These are phyloP conservation scores for Aphelinus certus DNA, from an alignment of 1,140 invertebrate species.

Conservation along the genomic window DNA sequence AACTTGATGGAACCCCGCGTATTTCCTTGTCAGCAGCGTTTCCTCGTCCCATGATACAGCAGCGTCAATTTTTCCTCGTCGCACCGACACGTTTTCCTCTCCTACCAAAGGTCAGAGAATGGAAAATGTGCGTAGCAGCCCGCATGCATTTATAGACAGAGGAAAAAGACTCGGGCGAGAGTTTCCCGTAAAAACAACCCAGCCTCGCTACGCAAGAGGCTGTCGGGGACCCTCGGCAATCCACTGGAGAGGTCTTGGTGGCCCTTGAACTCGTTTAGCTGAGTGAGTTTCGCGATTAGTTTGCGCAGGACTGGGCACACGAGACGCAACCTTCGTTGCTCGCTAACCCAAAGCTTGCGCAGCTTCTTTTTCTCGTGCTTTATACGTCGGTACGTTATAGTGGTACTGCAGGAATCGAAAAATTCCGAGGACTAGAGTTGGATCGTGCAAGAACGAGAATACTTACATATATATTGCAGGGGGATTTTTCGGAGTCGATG, in stretches of 20 bases:
- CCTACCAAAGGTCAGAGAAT: neutral
- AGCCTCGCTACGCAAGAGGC: constrained; percentile 12
- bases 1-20: constrained; percentile 1
- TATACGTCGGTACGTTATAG: no score
- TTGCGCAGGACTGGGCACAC: neutral
- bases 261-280: constrained; percentile 40
- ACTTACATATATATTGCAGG: no score
- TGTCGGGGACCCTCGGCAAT: constrained; percentile 49
- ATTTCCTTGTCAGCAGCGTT: neutral
- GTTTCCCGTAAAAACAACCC: constrained; percentile 38
- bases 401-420: no score
- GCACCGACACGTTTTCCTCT: constrained; percentile 36
- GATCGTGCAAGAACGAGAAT: no score
- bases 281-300: constrained; percentile 2
- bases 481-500: no score
- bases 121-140: no score
- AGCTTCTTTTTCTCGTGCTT: neutral
- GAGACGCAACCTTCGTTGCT: neutral
- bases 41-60: constrained; percentile 5
- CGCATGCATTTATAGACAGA: no score
- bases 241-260: neutral
- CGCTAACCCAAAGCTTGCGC: neutral
- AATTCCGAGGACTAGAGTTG: no score
- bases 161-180: constrained; percentile 26
- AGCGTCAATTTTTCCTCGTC: constrained; percentile 26